A percentile compares a stretch with the other conserved stretches of the same genome.
phyloP scores from a whole-genome alignment of 92 coral and sea anemone species.

The Virgularia gustaviana region DNA sequence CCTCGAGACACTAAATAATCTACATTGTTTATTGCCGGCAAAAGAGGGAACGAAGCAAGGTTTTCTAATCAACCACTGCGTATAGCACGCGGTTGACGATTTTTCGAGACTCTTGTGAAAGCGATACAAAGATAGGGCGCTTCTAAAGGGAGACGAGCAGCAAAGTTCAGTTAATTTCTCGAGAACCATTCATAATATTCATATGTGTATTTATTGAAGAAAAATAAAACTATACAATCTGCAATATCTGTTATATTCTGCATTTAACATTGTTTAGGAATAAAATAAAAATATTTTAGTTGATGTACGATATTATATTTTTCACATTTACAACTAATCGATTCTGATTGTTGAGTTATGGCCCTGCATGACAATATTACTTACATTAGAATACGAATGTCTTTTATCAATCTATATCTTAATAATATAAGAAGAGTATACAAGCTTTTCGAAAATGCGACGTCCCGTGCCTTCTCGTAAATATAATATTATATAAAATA shows the following conservation, averaged over 20 bases:
- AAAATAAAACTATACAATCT: constrained; percentile 44
- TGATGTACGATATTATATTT: constrained; percentile 36
- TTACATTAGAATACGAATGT: no score
- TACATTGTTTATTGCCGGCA: no score
- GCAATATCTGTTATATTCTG: constrained; percentile 43
- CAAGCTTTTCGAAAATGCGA: no score
- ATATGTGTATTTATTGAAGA: constrained; percentile 38
- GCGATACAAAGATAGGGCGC: background rate
- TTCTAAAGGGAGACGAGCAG: background rate
- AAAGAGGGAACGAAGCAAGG: no score
- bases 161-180: background rate
- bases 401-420: no score
- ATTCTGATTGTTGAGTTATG: no score
- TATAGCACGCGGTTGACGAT: no score
- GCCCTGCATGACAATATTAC: no score
- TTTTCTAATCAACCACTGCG: no score
- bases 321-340: background rate
- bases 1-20: no score
- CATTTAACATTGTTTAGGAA: constrained; percentile 42
- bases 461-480: background rate
- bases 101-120: no score
- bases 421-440: no score
- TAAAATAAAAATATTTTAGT: constrained; percentile 36
- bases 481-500: constrained; percentile 30
- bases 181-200: background rate